Evolutionary conservation across 2,797 vertebrate genomes (phyloP).

Genomic region (Lepilemur septentrionalis): DNA sequence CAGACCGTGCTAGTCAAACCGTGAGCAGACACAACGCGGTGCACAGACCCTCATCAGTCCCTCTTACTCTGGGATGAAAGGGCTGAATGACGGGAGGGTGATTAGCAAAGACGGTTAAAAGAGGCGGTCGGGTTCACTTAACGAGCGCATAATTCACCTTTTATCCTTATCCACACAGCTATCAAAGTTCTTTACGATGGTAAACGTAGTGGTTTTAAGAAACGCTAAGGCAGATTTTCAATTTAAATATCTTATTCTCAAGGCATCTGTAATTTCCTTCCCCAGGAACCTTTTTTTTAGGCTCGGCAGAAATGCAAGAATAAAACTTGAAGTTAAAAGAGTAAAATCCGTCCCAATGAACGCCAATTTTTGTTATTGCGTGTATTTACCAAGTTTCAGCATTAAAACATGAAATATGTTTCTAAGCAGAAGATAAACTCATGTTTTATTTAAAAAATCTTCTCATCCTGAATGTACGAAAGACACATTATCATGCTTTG

Average conservation of each 20-base stretch:
- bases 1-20: constrained; percentile 74
- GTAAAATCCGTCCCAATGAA: constrained; percentile 1
- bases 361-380: background rate
- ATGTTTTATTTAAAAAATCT: constrained; percentile 17
- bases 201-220: background rate
- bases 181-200: background rate
- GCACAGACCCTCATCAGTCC: constrained; percentile 40
- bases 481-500: background rate
- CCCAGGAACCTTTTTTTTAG: background rate
- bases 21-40: constrained; percentile 62
- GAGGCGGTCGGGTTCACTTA: background rate
- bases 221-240: constrained; percentile 19
- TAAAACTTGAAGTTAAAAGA: background rate
- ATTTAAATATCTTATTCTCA: background rate
- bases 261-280: constrained; percentile 31
- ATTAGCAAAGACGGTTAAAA: background rate
- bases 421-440: constrained; percentile 43
- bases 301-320: background rate
- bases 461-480: background rate
- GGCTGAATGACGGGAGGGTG: background rate
- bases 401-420: background rate
- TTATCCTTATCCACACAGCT: background rate
- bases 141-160: background rate
- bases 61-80: background rate
- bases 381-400: constrained; percentile 2